These are phyloP conservation scores for Artibeus lituratus DNA, from an alignment of 2,797 vertebrate species.

Conservation along the genomic window DNA sequence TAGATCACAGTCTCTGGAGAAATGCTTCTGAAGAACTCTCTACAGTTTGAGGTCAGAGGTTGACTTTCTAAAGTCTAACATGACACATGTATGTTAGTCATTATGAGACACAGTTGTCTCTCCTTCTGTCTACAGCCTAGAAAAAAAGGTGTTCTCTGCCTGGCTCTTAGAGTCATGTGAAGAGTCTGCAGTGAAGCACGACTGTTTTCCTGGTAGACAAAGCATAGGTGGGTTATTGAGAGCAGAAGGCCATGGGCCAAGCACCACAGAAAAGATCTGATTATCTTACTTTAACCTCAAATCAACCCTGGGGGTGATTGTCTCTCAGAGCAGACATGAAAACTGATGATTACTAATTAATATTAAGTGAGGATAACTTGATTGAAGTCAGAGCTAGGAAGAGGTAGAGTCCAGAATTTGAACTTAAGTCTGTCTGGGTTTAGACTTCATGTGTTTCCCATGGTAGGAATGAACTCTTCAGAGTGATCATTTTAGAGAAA, in stretches of 20 bases:
- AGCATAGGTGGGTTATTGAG: background rate
- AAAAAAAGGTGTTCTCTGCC: background rate
- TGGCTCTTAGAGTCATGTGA: background rate
- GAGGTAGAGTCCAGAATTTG: background rate
- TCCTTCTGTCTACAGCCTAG: background rate
- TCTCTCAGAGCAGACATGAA: background rate
- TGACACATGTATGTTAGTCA: background rate
- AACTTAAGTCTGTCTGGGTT: background rate
- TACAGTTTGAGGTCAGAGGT: background rate
- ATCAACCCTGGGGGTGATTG: background rate
- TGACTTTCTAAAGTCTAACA: background rate
- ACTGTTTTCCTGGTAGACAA: background rate
- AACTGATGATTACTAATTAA: background rate
- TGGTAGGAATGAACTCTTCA: background rate
- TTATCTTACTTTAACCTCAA: background rate
- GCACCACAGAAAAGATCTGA: background rate
- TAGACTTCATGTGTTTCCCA: background rate
- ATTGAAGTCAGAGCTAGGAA: background rate
- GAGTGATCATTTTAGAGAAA: background rate
- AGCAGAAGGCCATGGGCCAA: background rate
- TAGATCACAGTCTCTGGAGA: background rate
- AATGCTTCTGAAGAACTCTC: conserved; percentile 20
- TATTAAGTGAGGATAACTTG: background rate
- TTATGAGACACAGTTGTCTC: background rate
- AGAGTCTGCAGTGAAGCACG: background rate